Evolutionary conservation across 2,797 vertebrate genomes (phyloP).

Genomic region (Lycodopsis pacificus): DNA sequence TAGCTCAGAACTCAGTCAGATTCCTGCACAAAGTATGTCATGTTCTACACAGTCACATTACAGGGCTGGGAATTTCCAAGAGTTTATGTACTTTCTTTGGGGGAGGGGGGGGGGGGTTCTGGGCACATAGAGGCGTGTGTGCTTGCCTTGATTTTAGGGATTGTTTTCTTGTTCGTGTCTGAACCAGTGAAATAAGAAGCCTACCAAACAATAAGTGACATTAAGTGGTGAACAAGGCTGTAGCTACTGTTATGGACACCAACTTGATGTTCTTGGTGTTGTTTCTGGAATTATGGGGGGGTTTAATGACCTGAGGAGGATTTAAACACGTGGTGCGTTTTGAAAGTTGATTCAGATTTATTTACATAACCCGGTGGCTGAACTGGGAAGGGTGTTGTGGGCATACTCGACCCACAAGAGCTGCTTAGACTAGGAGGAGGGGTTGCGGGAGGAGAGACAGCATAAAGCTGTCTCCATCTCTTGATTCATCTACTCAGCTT

Average conservation of each 20-base stretch:
- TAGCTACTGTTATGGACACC: neutral
- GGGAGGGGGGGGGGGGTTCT: neutral
- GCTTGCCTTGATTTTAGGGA: neutral
- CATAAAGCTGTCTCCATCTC: no score
- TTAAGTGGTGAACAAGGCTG: neutral
- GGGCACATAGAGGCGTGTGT: neutral
- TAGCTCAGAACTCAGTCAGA: conserved; percentile 23
- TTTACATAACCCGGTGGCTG: no score
- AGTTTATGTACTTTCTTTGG: conserved; percentile 34
- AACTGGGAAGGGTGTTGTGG: no score
- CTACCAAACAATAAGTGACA: no score
- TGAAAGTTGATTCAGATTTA: neutral
- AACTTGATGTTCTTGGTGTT: neutral
- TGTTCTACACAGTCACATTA: conserved; percentile 56
- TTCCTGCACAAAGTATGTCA: conserved; percentile 49
- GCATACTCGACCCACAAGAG: no score
- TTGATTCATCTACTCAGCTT: no score
- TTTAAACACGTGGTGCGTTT: neutral
- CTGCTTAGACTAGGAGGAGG: no score
- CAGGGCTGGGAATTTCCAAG: conserved; percentile 60
- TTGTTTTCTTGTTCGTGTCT: neutral
- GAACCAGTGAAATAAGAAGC: neutral
- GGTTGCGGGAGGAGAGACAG: no score
- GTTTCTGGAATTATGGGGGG: neutral
- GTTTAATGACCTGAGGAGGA: neutral